phyloP scores from a whole-genome alignment of 1,140 invertebrate species.

The Hyles vespertilio region DNA sequence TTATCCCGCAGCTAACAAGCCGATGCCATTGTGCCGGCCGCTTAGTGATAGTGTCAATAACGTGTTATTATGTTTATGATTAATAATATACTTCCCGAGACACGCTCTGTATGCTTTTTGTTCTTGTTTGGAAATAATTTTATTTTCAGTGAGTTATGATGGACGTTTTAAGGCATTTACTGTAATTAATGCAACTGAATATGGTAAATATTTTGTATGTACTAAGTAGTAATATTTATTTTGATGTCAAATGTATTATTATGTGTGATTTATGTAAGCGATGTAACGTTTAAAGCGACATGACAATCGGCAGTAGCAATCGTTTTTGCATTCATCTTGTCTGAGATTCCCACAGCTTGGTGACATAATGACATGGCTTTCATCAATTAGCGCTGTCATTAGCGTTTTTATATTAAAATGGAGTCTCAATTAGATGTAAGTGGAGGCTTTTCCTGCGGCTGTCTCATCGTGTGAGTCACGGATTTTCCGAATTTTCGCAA shows the following conservation, averaged over 20 bases:
- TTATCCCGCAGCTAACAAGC: conserved; percentile 61
- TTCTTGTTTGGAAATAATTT: conserved; percentile 6
- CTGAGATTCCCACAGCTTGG: conserved; percentile 48
- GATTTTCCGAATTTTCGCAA: conserved; percentile 67
- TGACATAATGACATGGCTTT: conserved; percentile 64
- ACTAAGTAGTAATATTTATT: too few relatives aligned
- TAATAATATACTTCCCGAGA: conserved; percentile 35
- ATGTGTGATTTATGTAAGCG: conserved; percentile 5
- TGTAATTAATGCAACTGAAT: too few relatives aligned
- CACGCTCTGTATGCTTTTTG: conserved; percentile 5
- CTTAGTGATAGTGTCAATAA: conserved; percentile 66
- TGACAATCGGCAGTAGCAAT: background rate
- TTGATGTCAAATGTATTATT: background rate
- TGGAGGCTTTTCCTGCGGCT: conserved; percentile 57
- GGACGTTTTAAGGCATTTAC: too few relatives aligned
- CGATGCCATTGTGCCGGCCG: conserved; percentile 52
- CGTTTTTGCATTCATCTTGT: too few relatives aligned
- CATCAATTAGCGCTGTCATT: conserved; percentile 34
- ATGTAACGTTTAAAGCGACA: background rate
- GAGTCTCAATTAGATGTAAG: conserved; percentile 33
- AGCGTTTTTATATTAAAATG: conserved; percentile 52
- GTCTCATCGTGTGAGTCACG: conserved; percentile 55
- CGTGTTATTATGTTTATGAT: conserved; percentile 55
- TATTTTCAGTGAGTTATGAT: background rate
- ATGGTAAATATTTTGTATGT: too few relatives aligned